A percentile compares a stretch with the other conserved stretches of the same genome.
These are phyloP conservation scores for Cirrhinus molitorella DNA, from an alignment of 2,797 vertebrate species.

Conservation along the genomic window DNA sequence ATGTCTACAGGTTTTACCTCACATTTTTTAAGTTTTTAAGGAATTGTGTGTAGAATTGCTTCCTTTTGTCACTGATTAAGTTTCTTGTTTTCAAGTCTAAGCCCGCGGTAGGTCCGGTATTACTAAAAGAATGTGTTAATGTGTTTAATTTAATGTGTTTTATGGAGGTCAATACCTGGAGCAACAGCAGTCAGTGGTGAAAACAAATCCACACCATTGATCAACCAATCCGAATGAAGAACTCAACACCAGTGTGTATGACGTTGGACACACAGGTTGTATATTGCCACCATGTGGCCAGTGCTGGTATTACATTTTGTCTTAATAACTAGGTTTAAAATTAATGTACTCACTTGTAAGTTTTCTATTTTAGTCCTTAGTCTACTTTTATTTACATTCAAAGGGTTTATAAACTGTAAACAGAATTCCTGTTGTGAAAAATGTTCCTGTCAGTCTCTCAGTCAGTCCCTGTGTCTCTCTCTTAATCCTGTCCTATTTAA, in stretches of 20 bases:
- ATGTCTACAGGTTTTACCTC: neutral
- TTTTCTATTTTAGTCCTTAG: neutral
- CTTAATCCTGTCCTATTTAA: constrained; percentile 25
- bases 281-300: neutral
- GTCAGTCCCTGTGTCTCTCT: constrained; percentile 1
- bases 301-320: neutral
- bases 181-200: neutral
- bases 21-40: neutral
- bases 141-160: no score
- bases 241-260: neutral
- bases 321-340: neutral
- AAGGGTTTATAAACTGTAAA: neutral
- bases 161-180: neutral
- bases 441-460: neutral
- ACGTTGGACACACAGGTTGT: neutral
- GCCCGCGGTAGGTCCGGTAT: neutral
- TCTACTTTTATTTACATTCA: neutral
- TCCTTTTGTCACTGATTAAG: neutral
- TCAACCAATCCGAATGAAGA: neutral
- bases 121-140: no score
- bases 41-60: neutral
- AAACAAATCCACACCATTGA: neutral
- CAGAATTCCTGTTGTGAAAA: neutral
- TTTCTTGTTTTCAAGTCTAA: neutral
- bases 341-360: neutral